A percentile compares a stretch with the other conserved stretches of the same genome.
These are phyloP conservation scores for Leiothrix lutea DNA, from an alignment of 2,113 vertebrate species.

Conservation along the genomic window DNA sequence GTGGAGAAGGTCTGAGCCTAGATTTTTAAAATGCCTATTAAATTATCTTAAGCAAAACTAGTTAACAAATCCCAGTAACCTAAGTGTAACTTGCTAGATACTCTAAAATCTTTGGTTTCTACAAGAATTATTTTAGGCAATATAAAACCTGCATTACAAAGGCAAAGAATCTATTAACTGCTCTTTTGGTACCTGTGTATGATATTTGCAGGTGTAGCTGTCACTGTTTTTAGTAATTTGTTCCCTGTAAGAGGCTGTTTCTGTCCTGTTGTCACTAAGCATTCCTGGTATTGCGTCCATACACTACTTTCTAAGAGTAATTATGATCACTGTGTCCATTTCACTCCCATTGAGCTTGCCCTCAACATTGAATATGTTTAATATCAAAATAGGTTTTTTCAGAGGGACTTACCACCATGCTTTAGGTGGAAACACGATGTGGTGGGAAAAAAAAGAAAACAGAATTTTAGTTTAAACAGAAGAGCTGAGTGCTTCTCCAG, in stretches of 20 bases:
- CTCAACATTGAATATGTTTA: background rate
- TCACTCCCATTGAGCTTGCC: background rate
- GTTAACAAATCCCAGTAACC: background rate
- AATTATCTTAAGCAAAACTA: background rate
- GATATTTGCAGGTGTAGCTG: background rate
- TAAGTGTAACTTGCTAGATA: background rate
- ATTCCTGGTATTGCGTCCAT: background rate
- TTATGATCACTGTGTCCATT: fast-evolving
- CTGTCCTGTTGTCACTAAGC: fast-evolving
- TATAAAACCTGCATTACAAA: background rate
- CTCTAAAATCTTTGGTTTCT: background rate
- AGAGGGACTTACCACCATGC: background rate
- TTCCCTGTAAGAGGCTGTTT: background rate
- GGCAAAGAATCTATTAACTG: background rate
- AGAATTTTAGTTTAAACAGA: background rate
- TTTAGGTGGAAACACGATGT: background rate
- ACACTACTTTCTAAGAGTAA: background rate
- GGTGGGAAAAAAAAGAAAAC: background rate
- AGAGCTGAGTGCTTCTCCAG: background rate
- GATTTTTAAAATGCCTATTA: background rate
- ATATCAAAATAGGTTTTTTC: background rate
- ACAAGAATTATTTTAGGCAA: background rate
- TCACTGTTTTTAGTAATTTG: background rate
- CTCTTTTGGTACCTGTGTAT: background rate
- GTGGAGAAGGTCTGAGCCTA: background rate